Evolutionary conservation across 2,797 vertebrate genomes (phyloP), one percentile per base, ranked within the genome.

Genomic region (Galagoides demidoff): DNA sequence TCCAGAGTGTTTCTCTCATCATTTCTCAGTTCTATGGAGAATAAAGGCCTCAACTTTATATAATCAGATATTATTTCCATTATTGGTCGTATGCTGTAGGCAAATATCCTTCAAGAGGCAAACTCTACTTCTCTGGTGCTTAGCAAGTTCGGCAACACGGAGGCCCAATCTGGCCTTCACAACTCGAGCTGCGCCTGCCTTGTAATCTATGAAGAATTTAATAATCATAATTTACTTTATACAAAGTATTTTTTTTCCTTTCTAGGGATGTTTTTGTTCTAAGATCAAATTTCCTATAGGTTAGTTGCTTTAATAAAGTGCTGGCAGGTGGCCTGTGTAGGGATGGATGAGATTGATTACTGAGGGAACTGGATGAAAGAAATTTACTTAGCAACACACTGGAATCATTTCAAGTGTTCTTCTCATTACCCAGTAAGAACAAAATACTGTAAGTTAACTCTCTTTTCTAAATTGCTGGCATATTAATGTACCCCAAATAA

Each of bases 51-150:
- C 98, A 97, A 90, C 97, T 98, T 98, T 98, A 98, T 98, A 98
- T 96, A 97, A 98, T 98, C 98, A 98, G 98, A 98, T 99, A 98
- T 98, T 98, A 98, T 98, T 98, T 98, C 98, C 97, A 98, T 99
- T 98, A 99, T 98, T 98, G 98, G 97, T 97, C 98, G 98, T 98
- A 98, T 96, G 98, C 98, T 98, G 97, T 96, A 98, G 98, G 99
- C 98, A 99, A 98, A 98, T 98, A 98, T 97, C 97, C 98, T 98
- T 98, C 98, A 98, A 98, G 97, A 98, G 86, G 95, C 95, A 97
- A 97, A 98, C 98, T 97, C 96, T 90, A 45, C 96, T 96, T 98
- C 97, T 95, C 96, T 96, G 90, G 95, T 83, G 68, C 59, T 89
- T 96, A 95, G 96, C 27, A 45, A 97, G 90, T 95, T 95, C 86